phyloP scores from a whole-genome alignment of 1,140 invertebrate genomes.

The Aphidius gifuensis region DNA sequence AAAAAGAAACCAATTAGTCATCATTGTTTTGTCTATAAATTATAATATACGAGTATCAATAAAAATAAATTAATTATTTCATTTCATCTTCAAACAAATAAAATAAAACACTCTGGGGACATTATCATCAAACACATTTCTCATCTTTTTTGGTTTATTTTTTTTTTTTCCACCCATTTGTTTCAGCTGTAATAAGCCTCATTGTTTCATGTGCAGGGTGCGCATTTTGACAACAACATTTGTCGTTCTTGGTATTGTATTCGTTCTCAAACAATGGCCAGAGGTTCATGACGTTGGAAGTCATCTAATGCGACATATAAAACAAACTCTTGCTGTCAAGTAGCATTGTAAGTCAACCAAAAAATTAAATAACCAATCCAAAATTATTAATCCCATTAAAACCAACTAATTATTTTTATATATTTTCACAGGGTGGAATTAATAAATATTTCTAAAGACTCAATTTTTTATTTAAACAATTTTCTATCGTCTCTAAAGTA shows the following conservation, averaged over 20 bases:
- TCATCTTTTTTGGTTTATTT: too few relatives aligned
- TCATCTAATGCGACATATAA: conserved; percentile 66
- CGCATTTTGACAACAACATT: conserved; percentile 80
- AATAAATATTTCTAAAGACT: conserved; percentile 31
- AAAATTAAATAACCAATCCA: neutral
- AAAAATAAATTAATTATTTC: too few relatives aligned
- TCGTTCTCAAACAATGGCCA: conserved; percentile 85
- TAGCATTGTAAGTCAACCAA: conserved; percentile 53
- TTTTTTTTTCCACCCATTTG: conserved; percentile 45
- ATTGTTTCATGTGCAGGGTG: conserved; percentile 67
- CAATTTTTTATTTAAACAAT: neutral
- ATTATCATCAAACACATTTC: too few relatives aligned
- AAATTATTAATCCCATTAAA: conserved; percentile 2
- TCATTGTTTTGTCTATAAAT: too few relatives aligned
- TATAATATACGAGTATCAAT: too few relatives aligned
- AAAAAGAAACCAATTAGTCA: too few relatives aligned
- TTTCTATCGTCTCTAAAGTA: neutral
- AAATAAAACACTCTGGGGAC: too few relatives aligned
- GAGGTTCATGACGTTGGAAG: conserved; percentile 76
- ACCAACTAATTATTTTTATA: neutral
- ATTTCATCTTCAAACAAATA: too few relatives aligned
- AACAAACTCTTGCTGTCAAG: conserved; percentile 65
- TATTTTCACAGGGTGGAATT: conserved; percentile 36
- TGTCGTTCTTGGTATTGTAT: conserved; percentile 73
- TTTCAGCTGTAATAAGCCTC: conserved; percentile 55